A percentile compares a stretch with the other conserved stretches of the same genome.
Conservation (phyloP, 2,113 vertebrate species). For the Muntiacus muntjak region DNA sequence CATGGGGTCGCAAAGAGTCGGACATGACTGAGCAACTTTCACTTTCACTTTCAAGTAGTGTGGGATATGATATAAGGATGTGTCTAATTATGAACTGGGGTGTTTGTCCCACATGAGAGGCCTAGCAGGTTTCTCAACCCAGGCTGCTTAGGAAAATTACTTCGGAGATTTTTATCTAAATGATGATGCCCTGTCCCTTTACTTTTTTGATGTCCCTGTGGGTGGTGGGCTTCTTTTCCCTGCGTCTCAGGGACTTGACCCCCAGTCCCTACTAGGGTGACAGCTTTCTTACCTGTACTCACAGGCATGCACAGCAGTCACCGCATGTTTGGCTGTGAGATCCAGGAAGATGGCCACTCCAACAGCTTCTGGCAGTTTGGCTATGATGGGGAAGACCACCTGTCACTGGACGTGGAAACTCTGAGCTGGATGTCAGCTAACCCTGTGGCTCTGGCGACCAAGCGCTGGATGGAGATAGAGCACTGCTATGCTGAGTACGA, state of each 20-base stretch:
- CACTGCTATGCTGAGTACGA: not conserved
- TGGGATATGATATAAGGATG: not conserved
- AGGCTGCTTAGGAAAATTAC: not conserved
- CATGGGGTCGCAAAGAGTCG: not conserved
- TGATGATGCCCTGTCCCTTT: not conserved
- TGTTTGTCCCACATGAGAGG: not conserved
- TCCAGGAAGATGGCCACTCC: not conserved
- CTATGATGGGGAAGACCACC: constrained; percentile 28
- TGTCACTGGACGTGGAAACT: constrained; percentile 9
- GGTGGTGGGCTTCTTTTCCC: not conserved
- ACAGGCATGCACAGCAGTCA: not conserved
- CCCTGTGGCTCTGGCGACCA: not conserved
- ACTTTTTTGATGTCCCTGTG: not conserved
- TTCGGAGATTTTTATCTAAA: not conserved
- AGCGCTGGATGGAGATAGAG: not conserved
- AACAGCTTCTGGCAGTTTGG: constrained; percentile 33
- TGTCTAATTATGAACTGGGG: not conserved
- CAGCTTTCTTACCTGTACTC: accelerated
- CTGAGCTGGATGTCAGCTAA: constrained; percentile 29
- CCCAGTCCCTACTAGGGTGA: accelerated
- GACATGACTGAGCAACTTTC: not conserved
- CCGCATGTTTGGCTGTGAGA: not conserved
- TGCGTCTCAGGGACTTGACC: not conserved
- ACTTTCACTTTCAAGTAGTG: not conserved
- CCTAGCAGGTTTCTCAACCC: not conserved